phyloP scores from a whole-genome alignment of 2,888 invertebrate genomes.

The Sminthurinus aureus region DNA sequence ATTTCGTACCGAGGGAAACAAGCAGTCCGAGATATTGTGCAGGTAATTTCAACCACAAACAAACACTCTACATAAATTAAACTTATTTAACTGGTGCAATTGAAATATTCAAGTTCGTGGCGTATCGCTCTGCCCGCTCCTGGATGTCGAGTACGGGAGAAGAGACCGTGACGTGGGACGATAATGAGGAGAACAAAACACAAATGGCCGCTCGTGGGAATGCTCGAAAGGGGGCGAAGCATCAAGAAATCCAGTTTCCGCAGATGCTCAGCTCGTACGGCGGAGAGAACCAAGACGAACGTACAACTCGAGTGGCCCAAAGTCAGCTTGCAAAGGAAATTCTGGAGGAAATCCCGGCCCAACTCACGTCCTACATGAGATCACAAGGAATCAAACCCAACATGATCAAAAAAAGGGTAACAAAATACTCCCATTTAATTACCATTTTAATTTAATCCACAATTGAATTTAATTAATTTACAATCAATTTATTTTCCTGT shows the following conservation, averaged over 20 bases:
- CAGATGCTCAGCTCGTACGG: not conserved
- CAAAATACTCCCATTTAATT: too few relatives aligned
- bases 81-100: too few relatives aligned
- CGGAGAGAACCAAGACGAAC: constrained; percentile 35
- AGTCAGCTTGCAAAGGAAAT: constrained; percentile 67
- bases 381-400: constrained; percentile 64
- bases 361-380: constrained; percentile 66
- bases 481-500: too few relatives aligned
- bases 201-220: too few relatives aligned
- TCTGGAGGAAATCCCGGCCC: constrained; percentile 60
- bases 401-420: not conserved
- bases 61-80: too few relatives aligned
- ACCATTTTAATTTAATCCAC: too few relatives aligned
- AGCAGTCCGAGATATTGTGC: constrained; percentile 70
- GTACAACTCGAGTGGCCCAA: constrained; percentile 50
- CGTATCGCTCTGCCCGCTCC: constrained; percentile 59
- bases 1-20: constrained; percentile 61
- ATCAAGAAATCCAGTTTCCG: not conserved
- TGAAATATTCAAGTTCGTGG: constrained; percentile 64
- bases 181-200: not conserved
- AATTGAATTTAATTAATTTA: too few relatives aligned
- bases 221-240: not conserved
- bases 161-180: not conserved
- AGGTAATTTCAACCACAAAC: constrained; percentile 59
- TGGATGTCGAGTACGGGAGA: constrained; percentile 48